Evolutionary conservation across 1,140 invertebrate species (phyloP), one percentile per base, ranked within the genome.

Genomic region (Caerostris extrusa): DNA sequence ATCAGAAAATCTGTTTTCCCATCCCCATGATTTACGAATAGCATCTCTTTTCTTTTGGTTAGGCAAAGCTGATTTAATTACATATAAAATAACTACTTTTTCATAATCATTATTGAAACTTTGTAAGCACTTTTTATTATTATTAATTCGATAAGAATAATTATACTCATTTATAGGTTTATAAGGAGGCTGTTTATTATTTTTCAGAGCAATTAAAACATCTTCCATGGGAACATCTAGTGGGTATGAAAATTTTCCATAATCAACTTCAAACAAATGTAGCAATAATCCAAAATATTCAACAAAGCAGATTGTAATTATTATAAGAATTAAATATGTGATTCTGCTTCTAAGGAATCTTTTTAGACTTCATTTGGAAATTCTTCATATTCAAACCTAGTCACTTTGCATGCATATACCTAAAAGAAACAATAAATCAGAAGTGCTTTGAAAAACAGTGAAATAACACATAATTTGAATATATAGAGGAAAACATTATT

Each of bases 1-100:
- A 96, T 98, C 98, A 5, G 97, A 98, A 96, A 97, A 97, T 94
- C 97, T 96, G 61, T 97, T 97, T 95, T 98, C 98, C n/a, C 97
- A 97, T 6, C 98, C 98, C 97, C 98, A 99, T 0, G 98, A 97
- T 58, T 97, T 97, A 91, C 98, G 96, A 95, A 99, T 98, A 1
- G 97, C 97, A 17, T 96, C 95, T 93, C 98, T 96, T 91, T 97
- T 96, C 1, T 97, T 96, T 95, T 97, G 97, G 96, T 99, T 96
- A 2, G 96, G 94, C 93, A 97, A 95, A 5, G 98, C 97, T n/a
- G 98, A 98, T 96, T 99, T 99, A 0, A 99, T 97, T 19, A 99
- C 95, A 94, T 95, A 95, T 77, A 96, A 91, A 7, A 96, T 89
- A 58, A 94, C 94, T 12, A 96, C 94, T 14, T 95, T n/a, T 55